These are phyloP conservation scores for Eutolmus rufibarbis DNA, from an alignment of 2,888 invertebrate species.

Conservation along the genomic window DNA sequence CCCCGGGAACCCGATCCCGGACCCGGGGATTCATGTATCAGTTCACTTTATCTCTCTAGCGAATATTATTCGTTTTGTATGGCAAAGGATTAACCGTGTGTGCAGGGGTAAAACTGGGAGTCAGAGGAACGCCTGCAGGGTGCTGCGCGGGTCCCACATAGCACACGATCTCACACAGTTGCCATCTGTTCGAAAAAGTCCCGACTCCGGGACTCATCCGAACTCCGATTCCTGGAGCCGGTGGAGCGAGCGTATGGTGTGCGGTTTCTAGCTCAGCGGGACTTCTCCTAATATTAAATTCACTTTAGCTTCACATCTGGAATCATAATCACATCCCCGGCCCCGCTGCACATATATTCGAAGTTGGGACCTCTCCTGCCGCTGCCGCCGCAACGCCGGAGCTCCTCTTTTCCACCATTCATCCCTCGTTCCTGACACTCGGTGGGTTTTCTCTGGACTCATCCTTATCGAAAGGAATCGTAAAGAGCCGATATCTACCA, in stretches of 20 bases:
- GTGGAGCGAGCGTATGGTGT: conserved; percentile 6
- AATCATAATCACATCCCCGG: conserved; percentile 35
- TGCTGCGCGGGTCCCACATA: not conserved
- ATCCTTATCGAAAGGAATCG: conserved; percentile 2
- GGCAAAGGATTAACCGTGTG: conserved; percentile 22
- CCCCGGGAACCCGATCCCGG: not conserved
- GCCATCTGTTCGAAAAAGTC: not conserved
- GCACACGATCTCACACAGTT: not conserved
- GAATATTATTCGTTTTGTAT: conserved; percentile 32
- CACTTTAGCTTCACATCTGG: conserved; percentile 31
- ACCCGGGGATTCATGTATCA: not conserved
- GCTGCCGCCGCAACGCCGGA: not conserved
- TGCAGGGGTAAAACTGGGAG: not conserved
- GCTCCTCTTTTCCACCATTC: not conserved
- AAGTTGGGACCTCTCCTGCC: not conserved
- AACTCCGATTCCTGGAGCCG: not conserved
- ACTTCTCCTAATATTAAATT: conserved; percentile 25
- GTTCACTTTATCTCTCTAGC: conserved; percentile 24
- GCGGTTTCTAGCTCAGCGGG: conserved; percentile 18
- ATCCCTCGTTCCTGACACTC: not conserved
- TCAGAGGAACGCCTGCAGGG: not conserved
- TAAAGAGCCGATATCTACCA: not conserved
- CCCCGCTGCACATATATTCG: not conserved
- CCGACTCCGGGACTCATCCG: not conserved
- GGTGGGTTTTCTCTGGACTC: not conserved